Evolutionary conservation across 1,140 invertebrate species (phyloP).

Genomic region (Achroia grisella): DNA sequence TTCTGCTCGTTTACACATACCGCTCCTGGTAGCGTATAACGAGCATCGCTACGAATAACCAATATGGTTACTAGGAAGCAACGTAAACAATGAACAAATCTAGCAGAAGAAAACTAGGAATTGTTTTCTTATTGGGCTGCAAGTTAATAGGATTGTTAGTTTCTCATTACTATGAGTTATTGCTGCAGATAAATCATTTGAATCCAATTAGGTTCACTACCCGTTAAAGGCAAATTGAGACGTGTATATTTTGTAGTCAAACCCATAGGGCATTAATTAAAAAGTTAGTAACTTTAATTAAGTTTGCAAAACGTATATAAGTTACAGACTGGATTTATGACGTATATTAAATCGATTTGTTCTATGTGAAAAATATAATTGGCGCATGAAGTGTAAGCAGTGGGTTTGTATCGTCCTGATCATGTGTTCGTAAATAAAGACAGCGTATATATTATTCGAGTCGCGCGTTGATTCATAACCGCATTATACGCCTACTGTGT

Average conservation of each 20-base stretch:
- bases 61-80: slow-evolving; percentile 56
- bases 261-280: slow-evolving; percentile 16
- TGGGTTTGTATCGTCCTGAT: slow-evolving; percentile 20
- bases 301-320: too few relatives aligned
- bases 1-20: slow-evolving; percentile 66
- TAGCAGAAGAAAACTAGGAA: slow-evolving; percentile 19
- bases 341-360: slow-evolving; percentile 34
- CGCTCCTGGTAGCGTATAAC: slow-evolving; percentile 57
- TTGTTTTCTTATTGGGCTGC: slow-evolving; percentile 20
- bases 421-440: slow-evolving; percentile 24
- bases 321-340: too few relatives aligned
- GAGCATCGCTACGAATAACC: slow-evolving; percentile 42
- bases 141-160: slow-evolving; percentile 3
- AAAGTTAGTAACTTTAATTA: not conserved
- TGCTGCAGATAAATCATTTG: too few relatives aligned
- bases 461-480: slow-evolving; percentile 50
- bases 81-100: slow-evolving; percentile 44
- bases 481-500: slow-evolving; percentile 56
- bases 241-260: slow-evolving; percentile 7
- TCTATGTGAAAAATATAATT: slow-evolving; percentile 26
- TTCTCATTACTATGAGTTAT: not conserved
- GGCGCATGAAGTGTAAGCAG: slow-evolving; percentile 12
- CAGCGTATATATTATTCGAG: slow-evolving; percentile 32
- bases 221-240: too few relatives aligned
- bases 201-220: too few relatives aligned